phyloP scores from a whole-genome alignment of 1,140 invertebrate species.

The Zaprionus tsacasi region DNA sequence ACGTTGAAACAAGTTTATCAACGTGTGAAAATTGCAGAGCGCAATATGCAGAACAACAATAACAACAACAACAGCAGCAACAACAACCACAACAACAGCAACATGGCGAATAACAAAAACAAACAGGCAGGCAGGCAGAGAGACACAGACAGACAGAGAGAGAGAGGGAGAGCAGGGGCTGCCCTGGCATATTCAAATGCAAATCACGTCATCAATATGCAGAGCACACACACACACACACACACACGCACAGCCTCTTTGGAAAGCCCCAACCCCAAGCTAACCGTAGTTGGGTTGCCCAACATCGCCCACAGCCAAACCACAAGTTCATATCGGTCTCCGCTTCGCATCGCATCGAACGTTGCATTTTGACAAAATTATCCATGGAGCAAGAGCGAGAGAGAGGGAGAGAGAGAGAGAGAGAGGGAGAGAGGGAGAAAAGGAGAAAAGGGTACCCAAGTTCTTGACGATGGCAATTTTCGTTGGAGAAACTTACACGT shows the following conservation, averaged over 20 bases:
- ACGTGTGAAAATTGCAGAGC: conserved; percentile 75
- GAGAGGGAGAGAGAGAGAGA: not conserved
- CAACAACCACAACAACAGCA: conserved; percentile 22
- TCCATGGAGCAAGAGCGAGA: conserved; percentile 47
- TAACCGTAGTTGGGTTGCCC: not conserved
- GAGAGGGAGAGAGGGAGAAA: not conserved
- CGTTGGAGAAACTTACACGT: conserved; percentile 56
- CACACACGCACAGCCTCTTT: not conserved
- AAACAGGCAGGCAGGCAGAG: conserved; percentile 3
- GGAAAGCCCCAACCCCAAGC: not conserved
- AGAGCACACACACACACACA: conserved; percentile 39
- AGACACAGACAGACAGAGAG: no score
- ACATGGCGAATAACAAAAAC: conserved; percentile 12
- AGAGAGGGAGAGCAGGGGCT: not conserved
- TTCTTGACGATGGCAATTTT: conserved; percentile 46
- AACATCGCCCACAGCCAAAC: conserved; percentile 8
- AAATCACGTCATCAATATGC: conserved; percentile 82
- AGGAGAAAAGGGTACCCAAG: conserved; percentile 11
- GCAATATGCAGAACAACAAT: conserved; percentile 63
- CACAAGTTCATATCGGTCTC: conserved; percentile 28
- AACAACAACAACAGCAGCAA: conserved; percentile 24
- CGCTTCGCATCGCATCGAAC: conserved; percentile 39
- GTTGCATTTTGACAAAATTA: conserved; percentile 80
- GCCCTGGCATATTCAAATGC: conserved; percentile 80
- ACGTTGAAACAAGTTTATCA: conserved; percentile 78